Percentiles rank a stretch among this genome's conserved stretches.
Conservation (phyloP, 2,797 vertebrate genomes). For the Mus caroli region DNA sequence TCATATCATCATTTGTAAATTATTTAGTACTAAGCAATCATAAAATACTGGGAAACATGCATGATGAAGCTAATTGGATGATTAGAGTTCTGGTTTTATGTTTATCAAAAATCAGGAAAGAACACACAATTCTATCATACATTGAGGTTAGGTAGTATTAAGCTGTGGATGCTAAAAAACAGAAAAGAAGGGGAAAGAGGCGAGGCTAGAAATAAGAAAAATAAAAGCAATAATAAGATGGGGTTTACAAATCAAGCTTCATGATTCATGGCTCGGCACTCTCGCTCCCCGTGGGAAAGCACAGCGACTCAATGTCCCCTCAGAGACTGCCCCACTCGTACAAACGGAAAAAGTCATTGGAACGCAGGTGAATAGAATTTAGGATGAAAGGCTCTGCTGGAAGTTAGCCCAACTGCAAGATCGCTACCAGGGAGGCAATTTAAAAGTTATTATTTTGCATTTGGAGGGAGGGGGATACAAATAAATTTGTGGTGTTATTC, state of each 20-base stretch:
- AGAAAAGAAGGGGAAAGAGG: neutral
- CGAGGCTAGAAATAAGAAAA: neutral
- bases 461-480: constrained; percentile 41
- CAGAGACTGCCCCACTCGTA: neutral
- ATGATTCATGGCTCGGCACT: neutral
- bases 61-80: neutral
- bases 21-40: neutral
- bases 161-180: neutral
- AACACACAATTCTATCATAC: neutral
- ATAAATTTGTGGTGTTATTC: constrained; percentile 60
- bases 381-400: constrained; percentile 26
- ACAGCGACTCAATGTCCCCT: neutral
- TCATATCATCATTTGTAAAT: constrained; percentile 5
- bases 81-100: neutral
- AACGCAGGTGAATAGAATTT: constrained; percentile 46
- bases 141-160: neutral
- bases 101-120: constrained; percentile 23
- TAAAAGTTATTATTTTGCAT: constrained; percentile 55
- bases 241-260: constrained; percentile 19
- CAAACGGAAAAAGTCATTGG: constrained; percentile 23
- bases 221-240: neutral
- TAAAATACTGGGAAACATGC: neutral
- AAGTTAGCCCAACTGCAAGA: constrained; percentile 5
- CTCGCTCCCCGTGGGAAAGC: neutral
- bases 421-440: constrained; percentile 26